Base-by-base conservation (phyloP, 2,888 invertebrate species). In the Ectemnius cavifrons region DNA sequence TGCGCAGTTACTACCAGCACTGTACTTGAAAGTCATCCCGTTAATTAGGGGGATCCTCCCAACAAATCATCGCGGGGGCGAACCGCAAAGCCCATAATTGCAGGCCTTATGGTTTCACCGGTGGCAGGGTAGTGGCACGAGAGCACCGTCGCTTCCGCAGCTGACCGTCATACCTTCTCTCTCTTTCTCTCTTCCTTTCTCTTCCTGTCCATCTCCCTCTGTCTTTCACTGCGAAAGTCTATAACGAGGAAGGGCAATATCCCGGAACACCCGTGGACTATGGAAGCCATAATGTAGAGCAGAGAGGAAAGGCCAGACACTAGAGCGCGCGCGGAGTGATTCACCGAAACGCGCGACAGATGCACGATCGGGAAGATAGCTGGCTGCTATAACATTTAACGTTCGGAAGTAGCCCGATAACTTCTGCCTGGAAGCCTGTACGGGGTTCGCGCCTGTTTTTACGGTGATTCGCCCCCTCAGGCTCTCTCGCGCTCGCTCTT, bases 321-420 rank as follows among this genome's bases (percentile, higher is more conserved):
- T 82, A 75, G 65, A 75, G 77, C 75, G 63, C 67, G 83, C 79
- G 77, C 82, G 82, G 88, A 87, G 86, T 90, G 90, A 90, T 89
- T 90, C 90, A 90, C 89, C 87, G 82, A 86, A 88, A 87, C 69
- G 78, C 37, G 77, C 84, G 87, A 89, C 90, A 90, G 90, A 90
- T 90, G 90, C 89, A 88, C 87, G 90, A 90, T 90, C 88, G 82
- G 71, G 79, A 85, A 89, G 90, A 90, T 90, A 89, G 80, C 79
- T 23, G 75, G 62, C 69, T 62, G 73, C 73, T 67, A 75, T 67
- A 78, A 68, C 73, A 47, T 61, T 73, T 70, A 71, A 70, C 79
- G 81, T 67, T 81, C 72, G 81, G 73, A 81, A 81, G 81, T 81
- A 81, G 81, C 77, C 81, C 73, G 81, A 81, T 81, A 81, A 81